Conservation (phyloP, 1,140 invertebrate genomes). For the Sarcophaga bullata region DNA sequence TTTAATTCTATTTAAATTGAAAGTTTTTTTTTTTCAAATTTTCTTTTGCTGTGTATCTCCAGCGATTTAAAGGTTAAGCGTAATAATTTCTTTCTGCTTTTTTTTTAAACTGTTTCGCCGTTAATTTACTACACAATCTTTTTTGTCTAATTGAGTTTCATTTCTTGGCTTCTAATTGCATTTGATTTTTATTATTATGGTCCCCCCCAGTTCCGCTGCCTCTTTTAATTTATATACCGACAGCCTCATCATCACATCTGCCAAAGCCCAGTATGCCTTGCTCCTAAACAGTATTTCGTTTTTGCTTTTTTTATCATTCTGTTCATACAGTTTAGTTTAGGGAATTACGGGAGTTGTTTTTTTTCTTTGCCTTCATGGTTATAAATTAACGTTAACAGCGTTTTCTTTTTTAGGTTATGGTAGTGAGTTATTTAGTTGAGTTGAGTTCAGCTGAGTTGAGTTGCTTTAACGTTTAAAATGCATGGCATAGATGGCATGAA, state of each 20-base stretch:
- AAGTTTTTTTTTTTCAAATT: not conserved
- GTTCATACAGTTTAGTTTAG: too few relatives aligned
- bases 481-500: too few relatives aligned
- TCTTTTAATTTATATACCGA: too few relatives aligned
- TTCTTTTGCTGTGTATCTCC: not conserved
- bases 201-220: too few relatives aligned
- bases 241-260: too few relatives aligned
- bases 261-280: too few relatives aligned
- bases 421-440: not conserved
- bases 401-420: not conserved
- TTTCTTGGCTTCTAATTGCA: slow-evolving; percentile 26
- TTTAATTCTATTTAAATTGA: too few relatives aligned
- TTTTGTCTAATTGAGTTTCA: slow-evolving; percentile 22
- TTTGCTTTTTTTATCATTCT: too few relatives aligned
- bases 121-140: not conserved
- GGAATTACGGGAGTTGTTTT: too few relatives aligned
- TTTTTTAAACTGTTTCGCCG: not conserved
- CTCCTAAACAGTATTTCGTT: too few relatives aligned
- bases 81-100: not conserved
- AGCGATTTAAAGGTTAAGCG: not conserved
- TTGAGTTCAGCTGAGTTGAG: not conserved
- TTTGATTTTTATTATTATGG: not conserved
- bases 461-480: too few relatives aligned
- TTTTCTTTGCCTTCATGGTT: not conserved
- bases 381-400: slow-evolving; percentile 21